Evolutionary conservation across 2,797 vertebrate species (phyloP).

Genomic region (Diceros bicornis): DNA sequence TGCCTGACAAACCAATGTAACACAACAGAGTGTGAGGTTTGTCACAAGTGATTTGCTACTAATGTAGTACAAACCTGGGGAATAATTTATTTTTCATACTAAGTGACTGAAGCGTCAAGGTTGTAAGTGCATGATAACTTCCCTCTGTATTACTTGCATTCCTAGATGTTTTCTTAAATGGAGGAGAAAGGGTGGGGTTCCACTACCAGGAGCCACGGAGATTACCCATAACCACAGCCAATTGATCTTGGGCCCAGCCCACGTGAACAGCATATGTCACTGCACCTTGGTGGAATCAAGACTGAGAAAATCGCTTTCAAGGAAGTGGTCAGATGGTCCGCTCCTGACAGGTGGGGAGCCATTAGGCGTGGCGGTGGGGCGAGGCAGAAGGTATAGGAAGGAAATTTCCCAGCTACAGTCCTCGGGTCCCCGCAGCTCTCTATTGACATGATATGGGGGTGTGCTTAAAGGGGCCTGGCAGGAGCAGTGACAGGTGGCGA

Average conservation of each 20-base stretch:
- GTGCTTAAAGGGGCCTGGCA: neutral
- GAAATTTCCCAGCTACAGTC: neutral
- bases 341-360: neutral
- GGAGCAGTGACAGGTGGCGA: neutral
- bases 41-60: slow-evolving; percentile 22
- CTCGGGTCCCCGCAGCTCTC: neutral
- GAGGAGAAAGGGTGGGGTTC: neutral
- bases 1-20: neutral
- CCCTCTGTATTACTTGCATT: neutral
- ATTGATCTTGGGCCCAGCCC: neutral
- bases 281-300: neutral
- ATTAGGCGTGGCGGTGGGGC: neutral
- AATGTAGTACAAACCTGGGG: slow-evolving; percentile 3
- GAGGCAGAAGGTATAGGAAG: neutral
- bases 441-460: neutral
- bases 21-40: neutral
- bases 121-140: neutral
- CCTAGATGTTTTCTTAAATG: slow-evolving; percentile 1
- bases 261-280: neutral
- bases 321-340: neutral
- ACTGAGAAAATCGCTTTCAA: neutral
- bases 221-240: neutral
- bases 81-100: slow-evolving; percentile 57
- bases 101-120: slow-evolving; percentile 19
- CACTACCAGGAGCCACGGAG: neutral